phyloP scores from a whole-genome alignment of 2,888 invertebrate genomes.

The Oconnorella tubifera region DNA sequence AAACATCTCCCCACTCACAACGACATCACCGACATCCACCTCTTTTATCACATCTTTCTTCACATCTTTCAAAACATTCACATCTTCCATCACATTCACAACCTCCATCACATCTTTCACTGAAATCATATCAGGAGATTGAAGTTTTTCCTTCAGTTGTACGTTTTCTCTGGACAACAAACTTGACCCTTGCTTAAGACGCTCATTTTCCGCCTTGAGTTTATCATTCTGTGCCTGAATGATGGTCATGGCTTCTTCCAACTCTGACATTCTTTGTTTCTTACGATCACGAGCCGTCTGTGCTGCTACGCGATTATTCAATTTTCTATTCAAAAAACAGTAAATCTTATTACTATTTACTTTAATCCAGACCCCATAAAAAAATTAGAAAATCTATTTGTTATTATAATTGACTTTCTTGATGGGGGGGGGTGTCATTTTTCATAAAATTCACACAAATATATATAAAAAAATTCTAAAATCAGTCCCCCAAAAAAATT shows the following conservation, averaged over 20 bases:
- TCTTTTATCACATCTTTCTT: no score
- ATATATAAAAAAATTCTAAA: no score
- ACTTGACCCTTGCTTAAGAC: conserved; percentile 40
- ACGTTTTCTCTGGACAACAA: conserved; percentile 44
- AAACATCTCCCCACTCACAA: conserved; percentile 3
- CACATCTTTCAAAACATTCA: no score
- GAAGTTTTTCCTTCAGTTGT: conserved; percentile 41
- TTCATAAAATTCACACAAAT: no score
- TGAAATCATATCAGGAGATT: background rate
- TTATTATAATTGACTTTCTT: no score
- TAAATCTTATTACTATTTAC: no score
- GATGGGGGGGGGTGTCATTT: no score
- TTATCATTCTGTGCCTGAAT: conserved; percentile 55
- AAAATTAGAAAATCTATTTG: no score
- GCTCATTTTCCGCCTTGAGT: conserved; percentile 45
- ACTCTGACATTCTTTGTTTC: conserved; percentile 85
- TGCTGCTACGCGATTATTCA: conserved; percentile 94
- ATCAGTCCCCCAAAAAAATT: no score
- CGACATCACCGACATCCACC: background rate
- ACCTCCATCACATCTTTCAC: no score
- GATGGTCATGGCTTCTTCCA: conserved; percentile 65
- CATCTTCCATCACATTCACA: no score
- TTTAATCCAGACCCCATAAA: no score
- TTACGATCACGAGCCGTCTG: conserved; percentile 95
- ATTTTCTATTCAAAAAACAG: conserved; percentile 75